Base-by-base conservation (phyloP, 2,797 vertebrate species). In the Gouania willdenowi region DNA sequence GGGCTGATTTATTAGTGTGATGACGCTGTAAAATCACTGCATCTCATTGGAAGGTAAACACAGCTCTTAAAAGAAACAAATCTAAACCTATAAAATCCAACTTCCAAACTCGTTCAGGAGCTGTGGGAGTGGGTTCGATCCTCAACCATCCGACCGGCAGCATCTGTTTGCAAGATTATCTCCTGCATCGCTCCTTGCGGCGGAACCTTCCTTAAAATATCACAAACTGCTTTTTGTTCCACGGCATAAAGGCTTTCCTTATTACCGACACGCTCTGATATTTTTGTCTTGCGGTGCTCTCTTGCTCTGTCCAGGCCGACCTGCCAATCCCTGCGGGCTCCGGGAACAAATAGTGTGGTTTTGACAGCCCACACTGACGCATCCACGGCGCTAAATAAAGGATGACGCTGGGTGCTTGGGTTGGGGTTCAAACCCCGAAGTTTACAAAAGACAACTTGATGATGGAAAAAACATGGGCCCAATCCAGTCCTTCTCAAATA, bases 331-430 rank as follows among this genome's bases (percentile, higher is more conserved):
- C 81, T 83, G 86, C 79, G 71, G 81, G 82, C 68, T 82, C 76
- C 83, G 80, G 81, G 82, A 77, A 79, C 77, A 83, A 83, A 83
- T 83, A 83, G 70, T 81, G 79, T 39, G 67, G 70, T 83, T 74
- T 88, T 87, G 83, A 75, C 88, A 78, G 70, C 71, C 63, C 67
- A 87, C 86, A 87, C 77, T 80, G 84, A 85, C 77, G 81, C 81
- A 86, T 87, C 86, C 80, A 82, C 62, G 81, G 71, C 74, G 80
- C 87, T 86, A 88, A 90, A 90, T 88, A 87, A 88, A 87, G 79
- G 83, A 71, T 85, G 78, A 83, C 85, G 79, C 75, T 18, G n/a
- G 73, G 56, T 51, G n/a, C n/a, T n/a, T n/a, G 54, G 47, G 40
- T 52, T 46, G 11, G 39, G 33, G 31, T 37, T 18, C 17, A 19